Evolutionary conservation across 92 coral and sea anemone genomes (phyloP).

Genomic region (Porites evermanni): DNA sequence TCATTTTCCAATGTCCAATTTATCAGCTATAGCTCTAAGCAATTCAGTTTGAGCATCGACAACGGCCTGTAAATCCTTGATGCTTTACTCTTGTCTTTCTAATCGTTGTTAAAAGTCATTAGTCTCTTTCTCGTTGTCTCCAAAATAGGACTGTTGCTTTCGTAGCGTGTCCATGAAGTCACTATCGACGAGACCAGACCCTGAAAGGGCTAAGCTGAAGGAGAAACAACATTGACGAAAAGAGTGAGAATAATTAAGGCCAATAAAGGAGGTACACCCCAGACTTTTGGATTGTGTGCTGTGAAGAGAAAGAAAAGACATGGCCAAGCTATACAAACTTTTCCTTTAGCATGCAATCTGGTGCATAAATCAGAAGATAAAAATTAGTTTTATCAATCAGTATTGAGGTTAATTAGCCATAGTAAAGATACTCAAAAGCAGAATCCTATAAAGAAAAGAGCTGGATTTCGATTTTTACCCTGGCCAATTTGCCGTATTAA

Average conservation of each 20-base stretch:
- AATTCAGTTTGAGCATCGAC: slow-evolving; percentile 73
- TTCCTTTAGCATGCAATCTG: too few relatives aligned
- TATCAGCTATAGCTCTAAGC: slow-evolving; percentile 66
- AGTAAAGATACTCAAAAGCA: too few relatives aligned
- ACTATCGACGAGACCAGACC: slow-evolving; percentile 24
- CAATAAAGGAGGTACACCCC: too few relatives aligned
- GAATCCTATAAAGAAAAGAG: too few relatives aligned
- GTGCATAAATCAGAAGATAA: too few relatives aligned
- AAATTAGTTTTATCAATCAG: too few relatives aligned
- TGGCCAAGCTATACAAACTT: too few relatives aligned
- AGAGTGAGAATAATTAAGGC: too few relatives aligned
- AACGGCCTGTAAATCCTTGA: slow-evolving; percentile 65
- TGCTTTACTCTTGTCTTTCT: slow-evolving; percentile 63
- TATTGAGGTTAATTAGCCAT: too few relatives aligned
- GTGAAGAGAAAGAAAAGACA: too few relatives aligned
- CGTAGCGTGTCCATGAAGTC: slow-evolving; percentile 34
- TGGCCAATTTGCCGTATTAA: too few relatives aligned
- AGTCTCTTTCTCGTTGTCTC: slow-evolving; percentile 9
- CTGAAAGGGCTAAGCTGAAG: slow-evolving; percentile 28
- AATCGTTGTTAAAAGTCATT: slow-evolving; percentile 36
- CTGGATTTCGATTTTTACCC: too few relatives aligned
- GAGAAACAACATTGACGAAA: not conserved
- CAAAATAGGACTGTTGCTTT: not conserved
- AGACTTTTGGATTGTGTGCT: not conserved
- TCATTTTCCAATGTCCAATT: slow-evolving; percentile 39